Conservation (phyloP, 2,113 vertebrate species). For the Malurus alboscapulatus region DNA sequence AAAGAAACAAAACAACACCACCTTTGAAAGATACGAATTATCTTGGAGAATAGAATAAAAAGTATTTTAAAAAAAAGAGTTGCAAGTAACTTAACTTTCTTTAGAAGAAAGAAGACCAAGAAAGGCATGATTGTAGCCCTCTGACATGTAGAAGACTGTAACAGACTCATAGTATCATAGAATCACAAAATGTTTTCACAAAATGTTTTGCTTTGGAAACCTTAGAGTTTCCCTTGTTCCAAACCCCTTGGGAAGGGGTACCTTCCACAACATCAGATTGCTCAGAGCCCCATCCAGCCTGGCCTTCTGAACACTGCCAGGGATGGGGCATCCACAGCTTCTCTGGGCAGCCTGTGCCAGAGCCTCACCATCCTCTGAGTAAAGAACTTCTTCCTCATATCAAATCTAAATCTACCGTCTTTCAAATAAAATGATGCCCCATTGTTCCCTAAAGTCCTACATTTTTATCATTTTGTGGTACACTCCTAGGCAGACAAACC, state of each 20-base stretch:
- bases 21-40: background rate
- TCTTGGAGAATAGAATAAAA: background rate
- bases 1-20: background rate
- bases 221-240: accelerated
- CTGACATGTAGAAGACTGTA: background rate
- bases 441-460: background rate
- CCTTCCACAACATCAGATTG: background rate
- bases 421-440: background rate
- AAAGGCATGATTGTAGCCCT: background rate
- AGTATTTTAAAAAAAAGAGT: no score
- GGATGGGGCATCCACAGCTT: background rate
- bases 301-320: background rate
- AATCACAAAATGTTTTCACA: background rate
- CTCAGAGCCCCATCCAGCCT: background rate
- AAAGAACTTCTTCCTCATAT: background rate
- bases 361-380: accelerated
- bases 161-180: background rate
- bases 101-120: background rate
- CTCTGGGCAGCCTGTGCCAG: background rate
- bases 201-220: background rate
- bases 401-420: background rate
- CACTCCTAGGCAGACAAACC: background rate
- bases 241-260: background rate
- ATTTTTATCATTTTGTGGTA: background rate
- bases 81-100: background rate